Evolutionary conservation across 2,797 vertebrate genomes (phyloP), one percentile per base, ranked within the genome.

Genomic region (Sebastes taczanowskii): DNA sequence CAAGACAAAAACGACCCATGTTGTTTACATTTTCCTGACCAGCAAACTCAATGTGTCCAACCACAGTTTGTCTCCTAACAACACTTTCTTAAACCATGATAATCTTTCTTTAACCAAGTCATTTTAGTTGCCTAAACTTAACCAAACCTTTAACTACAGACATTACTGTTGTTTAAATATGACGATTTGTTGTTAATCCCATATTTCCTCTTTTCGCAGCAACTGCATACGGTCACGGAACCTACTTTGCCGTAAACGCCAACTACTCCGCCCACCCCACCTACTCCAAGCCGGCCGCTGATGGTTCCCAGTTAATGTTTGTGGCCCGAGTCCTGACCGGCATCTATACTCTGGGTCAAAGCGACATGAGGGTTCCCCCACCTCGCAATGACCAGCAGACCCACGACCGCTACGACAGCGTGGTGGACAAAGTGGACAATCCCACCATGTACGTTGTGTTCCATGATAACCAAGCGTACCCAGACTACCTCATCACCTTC

Each of bases 401-500:
- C 2, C 64, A 89, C 2, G 42, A 87, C 14, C 77, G 16, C 16
- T 95, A 61, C 4, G 93, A 95, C 89, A 94, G 94, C 2, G 72
- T 91, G 71, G 93, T 94, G 72, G 82, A 95, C 29, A 62, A 2
- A 2, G 1, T 20, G 0, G 0, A 55, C 56, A 64, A 81, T 7
- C 94, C 95, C 66, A 32, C 0, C 20, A 92, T 95, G 83, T 93
- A 86, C 61, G 79, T 94, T 5, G 92, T 94, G 59, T 95, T 95
- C 23, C 92, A 95, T 1, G 93, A 95, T 65, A 84, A 70, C 85
- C 93, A 93, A 29, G 92, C 88, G 0, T 95, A 93, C 68, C 89
- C 94, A 6, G 94, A 95, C 2, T 94, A 95, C 55, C 94, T 95
- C 30, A 93, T 95, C 80, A 94, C 92, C n/a, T 94, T 95, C 78